Percentiles rank a stretch among this genome's conserved stretches.
Evolutionary conservation across 2,113 vertebrate genomes (phyloP).

Genomic region (Ameiurus melas): DNA sequence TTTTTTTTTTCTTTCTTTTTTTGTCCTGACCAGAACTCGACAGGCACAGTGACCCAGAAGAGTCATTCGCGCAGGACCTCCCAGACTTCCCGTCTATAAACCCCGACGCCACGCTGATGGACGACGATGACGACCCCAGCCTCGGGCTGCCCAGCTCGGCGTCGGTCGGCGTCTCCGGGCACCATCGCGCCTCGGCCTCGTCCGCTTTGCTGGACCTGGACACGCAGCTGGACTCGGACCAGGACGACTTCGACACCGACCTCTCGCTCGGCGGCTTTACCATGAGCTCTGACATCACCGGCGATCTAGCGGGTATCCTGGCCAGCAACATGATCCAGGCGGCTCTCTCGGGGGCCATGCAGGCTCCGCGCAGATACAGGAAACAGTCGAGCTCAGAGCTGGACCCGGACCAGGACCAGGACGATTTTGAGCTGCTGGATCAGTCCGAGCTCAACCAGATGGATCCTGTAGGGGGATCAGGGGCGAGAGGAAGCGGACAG

Average conservation of each 20-base stretch:
- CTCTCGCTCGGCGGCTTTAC: constrained; percentile 71
- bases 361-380: constrained; percentile 76
- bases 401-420: constrained; percentile 92
- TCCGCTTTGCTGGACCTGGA: constrained; percentile 59
- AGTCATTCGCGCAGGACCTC: constrained; percentile 91
- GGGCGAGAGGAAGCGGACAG: constrained; percentile 47
- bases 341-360: constrained; percentile 80
- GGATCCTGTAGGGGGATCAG: constrained; percentile 81
- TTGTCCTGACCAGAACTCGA: constrained; percentile 78
- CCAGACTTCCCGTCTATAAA: constrained; percentile 95
- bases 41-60: constrained; percentile 92
- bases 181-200: constrained; percentile 66
- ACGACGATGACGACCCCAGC: constrained; percentile 94
- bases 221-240: constrained; percentile 73
- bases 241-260: constrained; percentile 75
- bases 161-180: constrained; percentile 53
- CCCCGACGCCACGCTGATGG: constrained; percentile 83
- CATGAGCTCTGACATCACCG: constrained; percentile 71
- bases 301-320: constrained; percentile 79
- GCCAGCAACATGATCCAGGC: constrained; percentile 92
- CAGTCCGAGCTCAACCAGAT: constrained; percentile 94
- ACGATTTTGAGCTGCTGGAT: constrained; percentile 98
- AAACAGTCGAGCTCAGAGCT: constrained; percentile 87
- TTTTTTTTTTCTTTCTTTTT: no score
- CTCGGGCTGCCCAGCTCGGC: constrained; percentile 86